Percentiles rank a stretch among this genome's conserved stretches.
Evolutionary conservation across 2,113 vertebrate species (phyloP).

Genomic region (Burhinus bistriatus): DNA sequence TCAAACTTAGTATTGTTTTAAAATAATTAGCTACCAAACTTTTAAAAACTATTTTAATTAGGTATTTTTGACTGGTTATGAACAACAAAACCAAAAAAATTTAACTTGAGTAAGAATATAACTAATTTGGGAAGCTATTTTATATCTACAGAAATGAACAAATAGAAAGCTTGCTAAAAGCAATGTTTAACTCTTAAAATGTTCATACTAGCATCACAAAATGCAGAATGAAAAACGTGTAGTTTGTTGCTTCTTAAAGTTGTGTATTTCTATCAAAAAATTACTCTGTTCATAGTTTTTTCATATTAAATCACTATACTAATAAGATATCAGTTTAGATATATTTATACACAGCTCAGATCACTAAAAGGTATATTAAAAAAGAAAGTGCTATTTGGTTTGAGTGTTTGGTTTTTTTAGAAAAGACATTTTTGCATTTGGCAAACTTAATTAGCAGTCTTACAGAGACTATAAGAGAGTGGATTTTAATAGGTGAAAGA

Average conservation of each 20-base stretch:
- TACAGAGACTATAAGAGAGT: neutral
- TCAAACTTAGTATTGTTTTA: neutral
- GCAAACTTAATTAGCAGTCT: neutral
- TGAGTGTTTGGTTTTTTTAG: neutral
- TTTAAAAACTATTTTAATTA: neutral
- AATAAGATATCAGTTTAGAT: neutral
- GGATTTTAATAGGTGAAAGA: neutral
- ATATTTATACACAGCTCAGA: neutral
- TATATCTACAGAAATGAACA: slow-evolving; percentile 52
- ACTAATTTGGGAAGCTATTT: slow-evolving; percentile 49
- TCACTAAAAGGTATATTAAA: neutral
- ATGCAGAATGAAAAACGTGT: slow-evolving; percentile 25
- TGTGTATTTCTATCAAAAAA: slow-evolving; percentile 16
- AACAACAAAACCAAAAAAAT: slow-evolving; percentile 50
- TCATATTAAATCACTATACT: neutral
- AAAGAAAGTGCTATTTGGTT: neutral
- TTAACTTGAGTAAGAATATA: slow-evolving; percentile 44
- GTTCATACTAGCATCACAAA: slow-evolving; percentile 1
- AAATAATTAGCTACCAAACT: too few relatives aligned
- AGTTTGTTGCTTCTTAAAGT: slow-evolving; percentile 52
- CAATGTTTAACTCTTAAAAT: slow-evolving; percentile 35
- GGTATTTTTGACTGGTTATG: slow-evolving; percentile 51
- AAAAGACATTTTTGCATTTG: neutral
- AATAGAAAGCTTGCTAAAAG: slow-evolving; percentile 13
- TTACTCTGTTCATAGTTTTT: neutral